Percentiles rank a stretch among this genome's conserved stretches.
These are phyloP conservation scores for Heteromurus nitidus DNA, from an alignment of 2,888 invertebrate species.

Conservation along the genomic window DNA sequence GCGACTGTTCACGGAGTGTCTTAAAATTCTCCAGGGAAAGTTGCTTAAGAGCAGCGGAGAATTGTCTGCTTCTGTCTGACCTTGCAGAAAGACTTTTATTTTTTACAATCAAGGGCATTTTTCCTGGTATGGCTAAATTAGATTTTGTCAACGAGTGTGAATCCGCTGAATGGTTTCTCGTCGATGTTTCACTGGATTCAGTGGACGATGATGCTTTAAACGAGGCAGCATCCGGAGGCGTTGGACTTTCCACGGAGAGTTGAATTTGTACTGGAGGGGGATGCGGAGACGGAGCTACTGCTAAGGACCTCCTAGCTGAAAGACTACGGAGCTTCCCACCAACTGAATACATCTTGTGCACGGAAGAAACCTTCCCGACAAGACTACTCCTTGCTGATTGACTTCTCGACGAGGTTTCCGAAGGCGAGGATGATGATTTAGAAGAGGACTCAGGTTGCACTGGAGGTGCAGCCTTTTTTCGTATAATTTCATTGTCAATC, in stretches of 20 bases:
- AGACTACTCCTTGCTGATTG: conserved; percentile 47
- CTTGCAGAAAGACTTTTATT: conserved; percentile 23
- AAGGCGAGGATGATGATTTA: conserved; percentile 18
- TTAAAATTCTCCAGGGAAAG: conserved; percentile 31
- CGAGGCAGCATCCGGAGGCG: conserved; percentile 4
- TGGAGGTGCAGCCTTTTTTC: neutral
- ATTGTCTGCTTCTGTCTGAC: neutral
- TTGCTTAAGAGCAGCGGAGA: conserved; percentile 17
- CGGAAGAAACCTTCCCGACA: conserved; percentile 23
- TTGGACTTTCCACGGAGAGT: conserved; percentile 10
- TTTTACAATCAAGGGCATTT: neutral
- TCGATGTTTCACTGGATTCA: conserved; percentile 2
- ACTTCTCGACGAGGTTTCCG: conserved; percentile 36
- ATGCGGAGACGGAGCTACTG: conserved; percentile 2
- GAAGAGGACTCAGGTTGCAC: too few relatives aligned
- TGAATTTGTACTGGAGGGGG: conserved; percentile 14
- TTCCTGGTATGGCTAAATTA: conserved; percentile 5
- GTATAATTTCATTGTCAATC: neutral
- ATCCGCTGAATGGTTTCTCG: neutral
- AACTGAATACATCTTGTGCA: conserved; percentile 51
- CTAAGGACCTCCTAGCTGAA: conserved; percentile 23
- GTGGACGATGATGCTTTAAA: conserved; percentile 3
- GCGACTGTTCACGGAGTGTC: neutral
- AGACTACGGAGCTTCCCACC: conserved; percentile 49
- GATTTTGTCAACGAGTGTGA: conserved; percentile 2